Base-by-base conservation (phyloP, 2,113 vertebrate genomes). In the Epinephelus moara region DNA sequence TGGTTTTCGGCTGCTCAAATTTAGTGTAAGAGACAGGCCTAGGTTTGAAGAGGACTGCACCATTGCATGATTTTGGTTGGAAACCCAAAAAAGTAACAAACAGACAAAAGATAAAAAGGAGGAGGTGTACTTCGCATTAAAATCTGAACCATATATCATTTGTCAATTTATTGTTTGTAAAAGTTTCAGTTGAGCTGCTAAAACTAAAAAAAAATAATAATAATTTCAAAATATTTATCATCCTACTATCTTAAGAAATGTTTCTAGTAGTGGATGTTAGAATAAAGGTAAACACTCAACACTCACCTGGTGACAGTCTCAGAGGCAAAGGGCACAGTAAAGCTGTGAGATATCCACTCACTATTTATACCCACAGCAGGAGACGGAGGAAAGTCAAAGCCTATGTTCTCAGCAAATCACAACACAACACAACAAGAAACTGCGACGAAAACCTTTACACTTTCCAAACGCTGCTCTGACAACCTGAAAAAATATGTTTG, bases 361-460 rank as follows among this genome's bases (percentile, higher is more conserved):
- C 23, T 62, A 82, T 88, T 68, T 88, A 88, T 88, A 88, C 57
- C 27, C 1, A 19, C 15, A 70, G 40, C 45, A 62, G 52, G 23
- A 74, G 62, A 72, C 21, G 6, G 17, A 49, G 64, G 12, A 64
- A 25, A 49, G 23, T 11, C 37, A 17, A 37, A 57, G 60, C 17
- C 6, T n/a, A 8, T 55, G 27, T 69, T 3, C 47, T 75, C 78
- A 79, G 71, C 88, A 84, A 85, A 90, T 88, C 80, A 88, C 42
- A 77, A 74, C 59, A 78, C 33, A 30, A 30, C 30, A 30, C 47
- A 63, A 52, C 2, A 63, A 78, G 8, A 63, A 45, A 40, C 37
- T 23, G 42, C 50, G 27, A 23, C 18, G 25, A 25, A 75, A 47
- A 23, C 66, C 0, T 59, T n/a, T 37, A 30, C 23, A 19, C 17